These are phyloP conservation scores for Mesembrinibis cayennensis DNA, from an alignment of 2,113 vertebrate genomes.

Conservation along the genomic window DNA sequence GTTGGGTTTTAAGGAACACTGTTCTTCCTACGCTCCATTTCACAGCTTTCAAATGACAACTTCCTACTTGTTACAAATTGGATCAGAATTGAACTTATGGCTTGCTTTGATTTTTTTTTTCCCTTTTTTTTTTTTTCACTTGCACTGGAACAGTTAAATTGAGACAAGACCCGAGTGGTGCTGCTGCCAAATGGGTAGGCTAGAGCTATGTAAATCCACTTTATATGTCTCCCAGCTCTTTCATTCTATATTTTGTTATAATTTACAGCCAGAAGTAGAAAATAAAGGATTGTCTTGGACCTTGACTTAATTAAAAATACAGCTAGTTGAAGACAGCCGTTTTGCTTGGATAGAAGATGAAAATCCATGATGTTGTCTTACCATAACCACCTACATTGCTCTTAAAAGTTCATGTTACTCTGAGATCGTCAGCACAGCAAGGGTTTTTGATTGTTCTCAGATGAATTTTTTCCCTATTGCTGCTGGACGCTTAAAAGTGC, in stretches of 20 bases:
- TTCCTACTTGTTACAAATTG: neutral
- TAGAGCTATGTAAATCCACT: neutral
- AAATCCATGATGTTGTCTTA: neutral
- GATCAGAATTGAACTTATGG: neutral
- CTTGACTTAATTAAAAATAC: neutral
- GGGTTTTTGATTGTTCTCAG: neutral
- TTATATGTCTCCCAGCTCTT: neutral
- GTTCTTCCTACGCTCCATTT: neutral
- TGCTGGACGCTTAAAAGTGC: neutral
- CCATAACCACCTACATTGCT: neutral
- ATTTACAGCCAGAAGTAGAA: neutral
- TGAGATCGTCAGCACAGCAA: neutral
- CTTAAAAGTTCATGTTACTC: neutral
- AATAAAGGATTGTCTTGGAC: neutral
- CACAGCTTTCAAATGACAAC: neutral
- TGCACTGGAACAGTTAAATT: neutral
- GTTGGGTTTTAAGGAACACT: neutral
- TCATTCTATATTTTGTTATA: neutral
- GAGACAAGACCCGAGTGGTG: neutral
- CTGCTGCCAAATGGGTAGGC: neutral
- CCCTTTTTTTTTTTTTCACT: neutral
- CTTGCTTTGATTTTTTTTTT: neutral
- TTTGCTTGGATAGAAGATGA: neutral
- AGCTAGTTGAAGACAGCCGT: neutral
- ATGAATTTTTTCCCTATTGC: neutral